Percentiles rank a stretch among this genome's conserved stretches.
Evolutionary conservation across 2,797 vertebrate species (phyloP).

Genomic region (Crossoptilon crossoptilon): DNA sequence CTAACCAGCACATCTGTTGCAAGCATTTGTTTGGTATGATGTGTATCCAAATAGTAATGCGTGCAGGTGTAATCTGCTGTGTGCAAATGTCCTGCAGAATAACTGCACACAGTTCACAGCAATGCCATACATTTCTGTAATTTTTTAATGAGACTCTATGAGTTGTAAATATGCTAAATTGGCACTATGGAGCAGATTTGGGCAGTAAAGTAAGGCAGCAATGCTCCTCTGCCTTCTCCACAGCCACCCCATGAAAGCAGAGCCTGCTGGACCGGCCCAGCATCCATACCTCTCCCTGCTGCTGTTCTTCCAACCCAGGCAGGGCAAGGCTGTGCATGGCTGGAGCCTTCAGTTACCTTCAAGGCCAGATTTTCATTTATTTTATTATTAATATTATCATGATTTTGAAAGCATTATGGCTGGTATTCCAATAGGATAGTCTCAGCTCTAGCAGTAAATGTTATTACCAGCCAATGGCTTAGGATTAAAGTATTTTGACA

Average conservation of each 20-base stretch:
- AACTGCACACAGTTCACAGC: fast-evolving
- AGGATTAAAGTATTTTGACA: neutral
- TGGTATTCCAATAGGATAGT: neutral
- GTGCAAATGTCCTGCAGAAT: fast-evolving
- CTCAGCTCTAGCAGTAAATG: neutral
- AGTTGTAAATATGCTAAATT: fast-evolving
- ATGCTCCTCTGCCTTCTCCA: fast-evolving
- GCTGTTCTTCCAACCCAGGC: neutral
- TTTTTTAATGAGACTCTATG: neutral
- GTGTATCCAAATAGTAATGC: neutral
- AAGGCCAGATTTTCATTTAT: fast-evolving
- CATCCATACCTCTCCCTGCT: fast-evolving
- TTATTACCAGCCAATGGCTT: neutral
- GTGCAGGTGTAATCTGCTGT: neutral
- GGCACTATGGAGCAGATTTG: neutral
- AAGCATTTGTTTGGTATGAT: neutral
- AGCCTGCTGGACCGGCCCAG: neutral
- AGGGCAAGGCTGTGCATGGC: neutral
- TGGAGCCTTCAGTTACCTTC: fast-evolving
- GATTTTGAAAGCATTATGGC: neutral
- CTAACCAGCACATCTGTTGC: neutral
- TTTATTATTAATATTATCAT: neutral
- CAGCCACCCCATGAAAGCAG: neutral
- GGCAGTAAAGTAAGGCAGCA: neutral
- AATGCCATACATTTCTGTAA: fast-evolving